Evolutionary conservation across 2,888 invertebrate genomes (phyloP).

Genomic region (Leptinotarsa peninsularis): DNA sequence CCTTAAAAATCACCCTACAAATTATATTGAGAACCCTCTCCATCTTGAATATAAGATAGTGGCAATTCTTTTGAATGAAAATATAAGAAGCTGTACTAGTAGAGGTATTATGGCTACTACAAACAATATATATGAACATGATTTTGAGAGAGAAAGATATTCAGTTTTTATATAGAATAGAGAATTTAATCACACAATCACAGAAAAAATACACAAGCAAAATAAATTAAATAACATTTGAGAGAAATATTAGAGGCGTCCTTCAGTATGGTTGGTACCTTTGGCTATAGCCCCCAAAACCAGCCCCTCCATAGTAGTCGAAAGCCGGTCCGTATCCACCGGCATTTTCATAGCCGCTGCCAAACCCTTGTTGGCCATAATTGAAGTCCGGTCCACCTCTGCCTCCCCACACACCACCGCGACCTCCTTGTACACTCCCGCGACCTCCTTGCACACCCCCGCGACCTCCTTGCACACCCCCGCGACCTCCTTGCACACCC

Average conservation of each 20-base stretch:
- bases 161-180: no score
- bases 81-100: no score
- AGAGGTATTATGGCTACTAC: no score
- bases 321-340: conserved; percentile 48
- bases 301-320: conserved; percentile 68
- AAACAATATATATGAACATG: no score
- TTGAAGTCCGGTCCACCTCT: conserved; percentile 45
- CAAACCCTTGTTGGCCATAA: conserved; percentile 62
- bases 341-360: conserved; percentile 68
- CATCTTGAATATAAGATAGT: no score
- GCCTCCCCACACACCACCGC: neutral
- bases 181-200: no score
- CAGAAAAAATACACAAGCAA: no score
- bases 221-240: neutral
- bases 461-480: conserved; percentile 64
- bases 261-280: conserved; percentile 84
- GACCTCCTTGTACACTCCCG: neutral
- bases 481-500: conserved; percentile 78
- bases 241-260: neutral
- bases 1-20: no score
- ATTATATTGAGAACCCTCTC: no score
- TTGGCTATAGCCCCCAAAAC: conserved; percentile 73
- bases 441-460: neutral
- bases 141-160: no score
- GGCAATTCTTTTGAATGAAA: no score